Base-by-base conservation (phyloP, 2,797 vertebrate genomes). In the Falco biarmicus region DNA sequence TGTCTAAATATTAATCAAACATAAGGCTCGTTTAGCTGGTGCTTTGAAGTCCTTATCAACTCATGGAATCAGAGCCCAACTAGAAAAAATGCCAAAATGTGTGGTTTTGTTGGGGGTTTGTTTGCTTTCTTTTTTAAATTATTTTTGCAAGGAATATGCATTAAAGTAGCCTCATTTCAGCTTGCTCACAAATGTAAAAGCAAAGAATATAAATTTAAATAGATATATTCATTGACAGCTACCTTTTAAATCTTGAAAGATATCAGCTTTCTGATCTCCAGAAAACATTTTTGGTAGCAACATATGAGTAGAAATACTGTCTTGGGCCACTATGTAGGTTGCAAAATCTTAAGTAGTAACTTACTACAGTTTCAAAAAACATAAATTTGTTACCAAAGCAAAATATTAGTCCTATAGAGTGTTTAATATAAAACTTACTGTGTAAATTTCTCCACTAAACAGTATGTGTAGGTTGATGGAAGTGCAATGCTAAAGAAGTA, bases 61-160 rank as follows among this genome's bases (percentile, higher is more conserved):
- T 61, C 16, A 31, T 41, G 11, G 9, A 89, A 77, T 87, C 10
- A 74, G 9, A 92, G 8, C 4, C 4, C 8, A 77, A 32, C 2
- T 19, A 31, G 4, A 61, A 85, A 77, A 56, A 57, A 11, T 16
- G 15, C 43, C 43, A 43, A 43, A 43, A 16, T 43, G 43, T 43
- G 16, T 43, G 7, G 7, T 43, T 43, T 57, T 80, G 5, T 47
- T 34, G 5, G 11, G 3, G 0, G 0, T 4, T 24, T 61, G 3
- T 9, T 45, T 63, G 7, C 41, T 56, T 59, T 43, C 1, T 47
- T 66, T 41, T 51, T 61, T 21, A 28, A 10, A 39, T 10, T 48
- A 22, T 65, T 19, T 76, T 89, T 84, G 3, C 3, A 34, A 34
- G 18, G 15, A n/a, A 45, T 60, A 43, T 53, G n/a, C 1, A 11